These are phyloP conservation scores for Hipposideros larvatus DNA, from an alignment of 2,797 vertebrate genomes.

Conservation along the genomic window DNA sequence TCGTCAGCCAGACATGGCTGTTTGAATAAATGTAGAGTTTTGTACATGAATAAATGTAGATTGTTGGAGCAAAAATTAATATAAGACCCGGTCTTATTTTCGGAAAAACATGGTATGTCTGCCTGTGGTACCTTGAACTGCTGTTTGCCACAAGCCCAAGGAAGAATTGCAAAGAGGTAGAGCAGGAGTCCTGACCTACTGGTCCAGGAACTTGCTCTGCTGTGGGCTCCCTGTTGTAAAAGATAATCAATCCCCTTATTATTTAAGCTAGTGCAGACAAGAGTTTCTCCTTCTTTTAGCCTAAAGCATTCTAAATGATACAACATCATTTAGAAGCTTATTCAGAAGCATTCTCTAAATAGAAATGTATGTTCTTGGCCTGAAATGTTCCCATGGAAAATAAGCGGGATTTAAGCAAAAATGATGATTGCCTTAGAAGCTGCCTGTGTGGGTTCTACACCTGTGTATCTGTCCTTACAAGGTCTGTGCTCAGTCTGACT, in stretches of 20 bases:
- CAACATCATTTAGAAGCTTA: background rate
- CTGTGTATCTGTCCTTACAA: background rate
- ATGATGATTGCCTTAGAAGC: background rate
- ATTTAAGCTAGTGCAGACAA: background rate
- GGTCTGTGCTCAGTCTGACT: background rate
- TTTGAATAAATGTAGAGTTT: too few species aligned
- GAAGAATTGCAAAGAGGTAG: background rate
- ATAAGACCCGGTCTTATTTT: too few species aligned
- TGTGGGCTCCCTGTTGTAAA: constrained; percentile 4
- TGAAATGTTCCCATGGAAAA: constrained; percentile 50
- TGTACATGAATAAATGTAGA: too few species aligned
- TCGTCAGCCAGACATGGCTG: too few species aligned
- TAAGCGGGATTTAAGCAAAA: background rate
- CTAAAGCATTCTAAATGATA: background rate
- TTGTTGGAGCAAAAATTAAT: too few species aligned
- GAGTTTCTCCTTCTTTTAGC: background rate
- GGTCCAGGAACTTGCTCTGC: background rate
- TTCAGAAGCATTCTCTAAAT: background rate
- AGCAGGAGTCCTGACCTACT: background rate
- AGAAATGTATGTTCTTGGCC: background rate
- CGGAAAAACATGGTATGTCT: too few species aligned
- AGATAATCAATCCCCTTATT: background rate
- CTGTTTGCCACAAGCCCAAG: background rate
- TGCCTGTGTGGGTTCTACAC: background rate
- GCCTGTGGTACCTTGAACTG: background rate